Conservation (phyloP, 2,888 invertebrate genomes). For the Sinodicranocentrus sp. region DNA sequence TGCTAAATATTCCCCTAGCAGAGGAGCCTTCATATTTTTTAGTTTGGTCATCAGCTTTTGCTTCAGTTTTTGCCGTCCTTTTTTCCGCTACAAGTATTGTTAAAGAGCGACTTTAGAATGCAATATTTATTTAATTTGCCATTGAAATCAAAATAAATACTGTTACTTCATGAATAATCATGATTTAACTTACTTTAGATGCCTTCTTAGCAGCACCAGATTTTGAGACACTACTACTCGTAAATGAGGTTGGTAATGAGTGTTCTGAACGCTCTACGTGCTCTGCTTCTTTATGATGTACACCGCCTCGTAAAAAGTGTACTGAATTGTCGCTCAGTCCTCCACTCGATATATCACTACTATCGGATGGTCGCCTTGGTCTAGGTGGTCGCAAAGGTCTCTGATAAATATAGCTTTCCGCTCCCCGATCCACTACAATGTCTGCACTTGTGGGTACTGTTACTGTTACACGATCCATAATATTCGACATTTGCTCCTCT, state of each 20-base stretch:
- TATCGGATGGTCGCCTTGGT: slow-evolving; percentile 53
- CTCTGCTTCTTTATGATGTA: slow-evolving; percentile 6
- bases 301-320: slow-evolving; percentile 48
- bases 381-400: slow-evolving; percentile 25
- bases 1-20: slow-evolving; percentile 70
- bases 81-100: slow-evolving; percentile 41
- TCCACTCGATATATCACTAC: slow-evolving; percentile 69
- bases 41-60: slow-evolving; percentile 36
- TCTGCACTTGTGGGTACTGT: slow-evolving; percentile 1
- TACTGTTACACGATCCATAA: slow-evolving; percentile 40
- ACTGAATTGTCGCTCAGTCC: slow-evolving; percentile 68
- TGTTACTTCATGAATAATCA: background rate
- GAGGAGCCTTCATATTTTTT: slow-evolving; percentile 57
- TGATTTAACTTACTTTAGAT: slow-evolving; percentile 27
- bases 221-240: slow-evolving; percentile 26
- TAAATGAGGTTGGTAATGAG: slow-evolving; percentile 35
- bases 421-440: slow-evolving; percentile 60
- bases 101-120: no score
- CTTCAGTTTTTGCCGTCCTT: slow-evolving; percentile 42
- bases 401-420: slow-evolving; percentile 63
- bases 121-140: slow-evolving; percentile 4
- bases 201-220: background rate
- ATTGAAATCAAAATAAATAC: background rate
- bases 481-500: slow-evolving; percentile 64
- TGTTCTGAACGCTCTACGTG: slow-evolving; percentile 17